Percentiles rank a stretch among this genome's conserved stretches.
Conservation (phyloP, 2,888 invertebrate species). For the Tipula helvola region DNA sequence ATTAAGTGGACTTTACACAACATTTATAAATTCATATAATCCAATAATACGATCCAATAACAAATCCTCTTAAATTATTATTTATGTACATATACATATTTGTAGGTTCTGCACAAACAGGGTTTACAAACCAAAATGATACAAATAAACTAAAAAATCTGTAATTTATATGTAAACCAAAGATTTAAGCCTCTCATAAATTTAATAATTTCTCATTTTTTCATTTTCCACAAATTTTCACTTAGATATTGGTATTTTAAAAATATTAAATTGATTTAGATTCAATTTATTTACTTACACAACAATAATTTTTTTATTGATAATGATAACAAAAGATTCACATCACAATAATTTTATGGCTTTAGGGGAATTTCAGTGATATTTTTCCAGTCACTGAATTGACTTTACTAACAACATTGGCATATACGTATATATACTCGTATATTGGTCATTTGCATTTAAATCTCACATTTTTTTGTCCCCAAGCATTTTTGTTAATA, state of each 20-base stretch:
- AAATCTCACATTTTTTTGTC: no score
- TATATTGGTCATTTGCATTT: no score
- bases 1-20: neutral
- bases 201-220: neutral
- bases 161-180: neutral
- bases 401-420: neutral
- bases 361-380: neutral
- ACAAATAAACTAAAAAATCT: neutral
- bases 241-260: neutral
- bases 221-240: neutral
- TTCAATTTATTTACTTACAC: neutral
- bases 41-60: neutral
- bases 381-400: neutral
- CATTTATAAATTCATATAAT: neutral
- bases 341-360: neutral
- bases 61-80: neutral
- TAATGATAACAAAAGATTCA: neutral
- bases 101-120: neutral
- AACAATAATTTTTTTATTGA: neutral
- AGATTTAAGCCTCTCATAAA: neutral
- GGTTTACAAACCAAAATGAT: neutral
- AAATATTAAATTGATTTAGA: neutral
- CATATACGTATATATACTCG: no score
- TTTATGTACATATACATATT: no score
- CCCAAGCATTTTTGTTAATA: no score